Evolutionary conservation across 2,113 vertebrate genomes (phyloP), one percentile per base, ranked within the genome.

Genomic region (Pterocles orientalis): DNA sequence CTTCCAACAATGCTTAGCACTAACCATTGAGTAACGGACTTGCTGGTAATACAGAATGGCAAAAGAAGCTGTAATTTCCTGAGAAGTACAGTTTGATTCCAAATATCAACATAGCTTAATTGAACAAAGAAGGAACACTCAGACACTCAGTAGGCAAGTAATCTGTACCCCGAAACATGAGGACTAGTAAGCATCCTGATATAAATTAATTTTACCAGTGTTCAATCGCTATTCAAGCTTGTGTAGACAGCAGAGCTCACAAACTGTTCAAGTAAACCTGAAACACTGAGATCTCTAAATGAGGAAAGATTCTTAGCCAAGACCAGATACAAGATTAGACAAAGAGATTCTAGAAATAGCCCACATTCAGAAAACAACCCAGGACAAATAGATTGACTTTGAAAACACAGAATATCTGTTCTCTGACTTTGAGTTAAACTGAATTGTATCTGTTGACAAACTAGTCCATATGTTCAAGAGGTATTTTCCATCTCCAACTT

Each of bases 401-500:
- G 33, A 91, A 82, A 58, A 61, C 10, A 56, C 8, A 78, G 3
- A 85, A 10, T 86, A 81, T 64, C 39, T 64, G 18, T 64, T 68
- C 19, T 19, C 77, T 12, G 12, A n/a, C 61, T 69, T 53, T 4
- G 9, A 86, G 28, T 70, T 77, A 79, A 91, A 60, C 7, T 18
- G 47, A 78, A 47, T 28, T 64, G 10, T 36, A 86, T 64, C 29
- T 45, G 39, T 79, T 82, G 84, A 94, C 26, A 45, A 92, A 68
- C 60, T 36, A 34, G 29, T 71, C 86, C 70, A 62, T 95, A 92
- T 48, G 45, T 70, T 95, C 53, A 65, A 76, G 57, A 91, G 73
- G 61, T 82, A 71, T 92, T 91, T 91, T 95, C 91, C 61, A 92
- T 76, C 77, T 83, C 65, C 45, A 82, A 61, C n/a, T 93, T 85